A percentile compares a stretch with the other conserved stretches of the same genome.
Evolutionary conservation across 1,140 invertebrate genomes (phyloP).

Genomic region (Drosophila baimaii): DNA sequence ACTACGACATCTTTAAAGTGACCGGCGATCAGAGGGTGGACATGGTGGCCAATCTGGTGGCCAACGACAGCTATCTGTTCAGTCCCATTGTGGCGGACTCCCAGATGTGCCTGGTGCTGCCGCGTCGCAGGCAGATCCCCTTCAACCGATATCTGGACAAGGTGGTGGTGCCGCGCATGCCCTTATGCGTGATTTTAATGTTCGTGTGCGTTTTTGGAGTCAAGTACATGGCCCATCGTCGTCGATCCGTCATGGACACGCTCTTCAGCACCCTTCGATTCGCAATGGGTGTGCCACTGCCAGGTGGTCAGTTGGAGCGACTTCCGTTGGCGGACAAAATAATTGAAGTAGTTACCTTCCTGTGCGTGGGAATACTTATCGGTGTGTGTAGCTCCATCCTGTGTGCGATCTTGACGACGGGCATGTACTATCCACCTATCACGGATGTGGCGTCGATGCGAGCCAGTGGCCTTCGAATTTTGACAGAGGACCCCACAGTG

Average conservation of each 20-base stretch:
- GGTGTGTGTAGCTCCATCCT: not conserved
- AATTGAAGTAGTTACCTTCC: not conserved
- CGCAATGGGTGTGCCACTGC: not conserved
- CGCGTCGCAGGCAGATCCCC: not conserved
- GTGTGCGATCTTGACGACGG: constrained; percentile 15
- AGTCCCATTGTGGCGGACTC: not conserved
- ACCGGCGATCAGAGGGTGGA: not conserved
- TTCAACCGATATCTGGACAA: not conserved
- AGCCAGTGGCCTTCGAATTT: constrained; percentile 36
- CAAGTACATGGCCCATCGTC: constrained; percentile 19
- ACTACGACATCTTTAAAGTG: not conserved
- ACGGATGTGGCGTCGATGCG: constrained; percentile 7
- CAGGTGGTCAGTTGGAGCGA: not conserved
- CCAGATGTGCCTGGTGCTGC: constrained; percentile 11
- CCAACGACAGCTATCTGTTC: not conserved
- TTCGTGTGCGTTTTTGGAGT: not conserved
- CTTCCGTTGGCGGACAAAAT: constrained; percentile 15
- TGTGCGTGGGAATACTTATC: not conserved
- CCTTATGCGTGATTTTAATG: rapidly evolving
- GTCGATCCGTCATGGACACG: not conserved
- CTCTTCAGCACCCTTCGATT: not conserved
- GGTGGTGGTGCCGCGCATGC: rapidly evolving
- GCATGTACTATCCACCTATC: constrained; percentile 11
- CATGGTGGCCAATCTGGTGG: constrained; percentile 14
- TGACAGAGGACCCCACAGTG: not conserved